phyloP scores from a whole-genome alignment of 2,113 vertebrate species.

The Psittacus erithacus region DNA sequence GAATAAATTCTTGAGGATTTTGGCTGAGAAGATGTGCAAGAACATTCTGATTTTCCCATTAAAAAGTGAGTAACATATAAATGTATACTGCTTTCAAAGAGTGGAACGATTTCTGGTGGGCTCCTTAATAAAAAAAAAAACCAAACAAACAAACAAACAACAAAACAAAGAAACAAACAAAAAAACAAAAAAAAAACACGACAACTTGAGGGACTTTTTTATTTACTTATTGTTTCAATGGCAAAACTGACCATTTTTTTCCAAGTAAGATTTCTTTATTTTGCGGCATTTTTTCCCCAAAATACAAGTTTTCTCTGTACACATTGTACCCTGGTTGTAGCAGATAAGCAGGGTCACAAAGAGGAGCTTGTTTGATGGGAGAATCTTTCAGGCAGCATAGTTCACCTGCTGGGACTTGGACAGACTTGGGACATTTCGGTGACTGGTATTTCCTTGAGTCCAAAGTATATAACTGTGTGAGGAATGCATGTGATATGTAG shows the following conservation, averaged over 20 bases:
- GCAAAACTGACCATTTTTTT: neutral
- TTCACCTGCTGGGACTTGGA: neutral
- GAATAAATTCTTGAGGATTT: constrained; percentile 9
- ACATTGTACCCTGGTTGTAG: neutral
- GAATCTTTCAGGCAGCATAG: neutral
- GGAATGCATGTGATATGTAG: accelerated
- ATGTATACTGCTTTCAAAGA: neutral
- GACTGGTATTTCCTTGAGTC: neutral
- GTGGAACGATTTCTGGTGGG: neutral
- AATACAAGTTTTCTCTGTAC: neutral
- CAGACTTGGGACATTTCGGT: neutral
- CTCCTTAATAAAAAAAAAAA: neutral
- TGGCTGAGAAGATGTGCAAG: neutral
- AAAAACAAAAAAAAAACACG: neutral
- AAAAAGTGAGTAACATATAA: neutral
- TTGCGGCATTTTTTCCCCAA: neutral
- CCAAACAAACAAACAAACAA: neutral
- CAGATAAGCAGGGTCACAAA: neutral
- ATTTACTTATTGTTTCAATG: neutral
- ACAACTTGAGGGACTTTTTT: neutral
- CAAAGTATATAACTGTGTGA: neutral
- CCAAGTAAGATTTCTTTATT: neutral
- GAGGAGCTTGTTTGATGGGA: neutral
- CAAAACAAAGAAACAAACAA: neutral
- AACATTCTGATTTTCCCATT: neutral